Evolutionary conservation across 2,888 invertebrate species (phyloP).

Genomic region (Chloroclysta siterata): DNA sequence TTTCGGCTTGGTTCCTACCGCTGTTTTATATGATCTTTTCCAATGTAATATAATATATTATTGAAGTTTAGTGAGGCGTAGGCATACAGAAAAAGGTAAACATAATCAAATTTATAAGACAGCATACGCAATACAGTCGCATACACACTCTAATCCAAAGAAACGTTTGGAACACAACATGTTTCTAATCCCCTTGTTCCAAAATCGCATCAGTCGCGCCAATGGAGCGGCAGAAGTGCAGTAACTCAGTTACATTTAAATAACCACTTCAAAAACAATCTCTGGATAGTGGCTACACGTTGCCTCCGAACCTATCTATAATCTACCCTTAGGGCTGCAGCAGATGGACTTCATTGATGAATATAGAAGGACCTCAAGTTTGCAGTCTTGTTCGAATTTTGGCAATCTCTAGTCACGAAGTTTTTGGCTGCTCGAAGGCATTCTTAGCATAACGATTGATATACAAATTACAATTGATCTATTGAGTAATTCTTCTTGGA

Average conservation of each 20-base stretch:
- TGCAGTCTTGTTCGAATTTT: constrained; percentile 4
- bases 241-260: constrained; percentile 63
- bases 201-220: constrained; percentile 35
- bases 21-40: no score
- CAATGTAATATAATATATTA: no score
- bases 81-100: no score
- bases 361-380: neutral
- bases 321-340: constrained; percentile 41
- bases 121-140: no score
- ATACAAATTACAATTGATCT: no score
- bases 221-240: constrained; percentile 34
- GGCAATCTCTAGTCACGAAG: neutral
- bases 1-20: no score
- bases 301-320: constrained; percentile 41
- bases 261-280: constrained; percentile 75
- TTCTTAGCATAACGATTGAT: no score
- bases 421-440: neutral
- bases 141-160: neutral
- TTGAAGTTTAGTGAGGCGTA: no score
- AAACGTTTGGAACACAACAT: constrained; percentile 19
- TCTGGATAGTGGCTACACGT: constrained; percentile 54
- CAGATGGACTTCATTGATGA: constrained; percentile 14
- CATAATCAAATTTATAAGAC: no score
- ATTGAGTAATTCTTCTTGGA: no score
- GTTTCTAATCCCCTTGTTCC: constrained; percentile 26